Evolutionary conservation across 2,888 invertebrate species (phyloP), one percentile per base, ranked within the genome.

Genomic region (Gortyna flavago): DNA sequence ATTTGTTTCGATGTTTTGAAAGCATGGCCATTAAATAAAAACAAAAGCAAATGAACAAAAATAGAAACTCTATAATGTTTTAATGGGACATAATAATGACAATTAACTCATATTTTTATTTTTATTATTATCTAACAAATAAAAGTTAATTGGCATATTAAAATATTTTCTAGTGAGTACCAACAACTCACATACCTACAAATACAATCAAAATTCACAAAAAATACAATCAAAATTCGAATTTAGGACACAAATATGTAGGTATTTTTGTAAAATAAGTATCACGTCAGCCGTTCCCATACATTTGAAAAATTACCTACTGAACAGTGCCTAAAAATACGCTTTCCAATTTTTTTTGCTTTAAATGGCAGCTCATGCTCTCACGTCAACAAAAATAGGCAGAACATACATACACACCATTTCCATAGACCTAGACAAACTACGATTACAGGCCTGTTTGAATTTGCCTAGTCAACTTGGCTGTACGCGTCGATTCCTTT

Each of bases 401-500:
- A 68, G 62, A 79, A 57, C 61, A 70, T 65, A 13, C 41, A 73
- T 59, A 80, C 70, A 5, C 44, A n/a, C 44, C 13, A 75, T 38
- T 66, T 35, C 11, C 35, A n/a, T 25, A 25, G 16, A 75, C 13
- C 35, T 65, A 79, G 35, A 77, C 62, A 77, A 83, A 79, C 79
- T 72, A 79, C 38, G 64, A 79, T 75, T 71, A 84, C 70, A 68
- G 65, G 62, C 66, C 72, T 69, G 51, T 84, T 86, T 79, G 71
- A 84, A 75, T 88, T 86, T 74, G 77, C 73, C 51, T 69, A 85
- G 77, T 76, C 79, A 75, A 77, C 81, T 41, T 76, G 85, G 81
- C 78, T 72, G 72, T 75, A 76, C 73, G 81, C 85, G 54, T 77
- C 80, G 68, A 66, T 85, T 80, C 87, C 87, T 87, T 87, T 87